phyloP scores from a whole-genome alignment of 2,797 vertebrate genomes.

The Pseudomugil gertrudae region DNA sequence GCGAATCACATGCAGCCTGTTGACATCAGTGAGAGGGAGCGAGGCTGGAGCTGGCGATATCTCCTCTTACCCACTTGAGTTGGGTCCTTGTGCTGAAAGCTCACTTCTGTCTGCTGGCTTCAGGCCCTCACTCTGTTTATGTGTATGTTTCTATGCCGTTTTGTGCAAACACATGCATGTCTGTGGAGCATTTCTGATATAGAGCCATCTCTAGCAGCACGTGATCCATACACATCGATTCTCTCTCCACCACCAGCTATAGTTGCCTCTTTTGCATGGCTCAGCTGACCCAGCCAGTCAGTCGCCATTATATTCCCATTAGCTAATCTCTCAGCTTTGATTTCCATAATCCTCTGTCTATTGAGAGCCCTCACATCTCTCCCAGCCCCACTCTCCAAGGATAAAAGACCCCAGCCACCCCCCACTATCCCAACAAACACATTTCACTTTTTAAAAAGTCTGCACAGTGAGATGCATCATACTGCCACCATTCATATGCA shows the following conservation, averaged over 20 bases:
- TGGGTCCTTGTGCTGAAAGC: conserved; percentile 68
- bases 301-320: conserved; percentile 83
- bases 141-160: conserved; percentile 1
- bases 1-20: conserved; percentile 66
- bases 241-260: conserved; percentile 34
- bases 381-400: conserved; percentile 54
- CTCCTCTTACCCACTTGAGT: conserved; percentile 57
- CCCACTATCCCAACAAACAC: conserved; percentile 5
- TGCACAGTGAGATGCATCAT: conserved; percentile 26
- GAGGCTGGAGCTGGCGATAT: conserved; percentile 55
- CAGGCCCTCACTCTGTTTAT: conserved; percentile 35
- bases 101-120: conserved; percentile 62
- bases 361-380: conserved; percentile 76
- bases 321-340: conserved; percentile 84
- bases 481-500: conserved; percentile 6
- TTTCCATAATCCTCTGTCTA: conserved; percentile 84
- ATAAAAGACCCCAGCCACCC: conserved; percentile 21
- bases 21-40: conserved; percentile 74
- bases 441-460: conserved; percentile 23
- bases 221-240: conserved; percentile 62
- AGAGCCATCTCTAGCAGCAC: conserved; percentile 35
- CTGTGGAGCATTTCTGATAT: conserved; percentile 30
- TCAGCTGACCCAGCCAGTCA: conserved; percentile 70
- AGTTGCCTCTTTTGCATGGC: conserved; percentile 74
- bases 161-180: background rate